Evolutionary conservation across 2,888 invertebrate genomes (phyloP).

Genomic region (Alcis repandata): DNA sequence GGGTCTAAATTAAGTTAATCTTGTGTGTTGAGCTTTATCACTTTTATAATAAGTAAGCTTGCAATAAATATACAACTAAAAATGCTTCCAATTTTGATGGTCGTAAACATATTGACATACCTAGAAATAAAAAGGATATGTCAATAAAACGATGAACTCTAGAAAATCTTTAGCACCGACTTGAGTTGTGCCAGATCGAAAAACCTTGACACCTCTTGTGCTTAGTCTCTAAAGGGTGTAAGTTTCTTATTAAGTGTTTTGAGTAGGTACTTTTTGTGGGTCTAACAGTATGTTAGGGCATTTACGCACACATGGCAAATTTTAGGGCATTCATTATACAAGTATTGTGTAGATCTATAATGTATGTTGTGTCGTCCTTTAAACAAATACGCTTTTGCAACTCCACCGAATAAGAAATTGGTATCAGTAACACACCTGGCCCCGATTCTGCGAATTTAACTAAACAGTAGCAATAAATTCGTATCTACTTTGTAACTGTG

Average conservation of each 20-base stretch:
- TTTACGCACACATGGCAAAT: constrained; percentile 35
- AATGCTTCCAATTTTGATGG: constrained; percentile 10
- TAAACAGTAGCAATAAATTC: constrained; percentile 25
- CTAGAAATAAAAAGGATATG: background rate
- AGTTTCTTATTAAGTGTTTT: constrained; percentile 19
- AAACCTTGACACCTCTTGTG: constrained; percentile 28
- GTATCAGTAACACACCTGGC: constrained; percentile 69
- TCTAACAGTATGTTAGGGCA: constrained; percentile 15
- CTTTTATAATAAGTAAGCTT: background rate
- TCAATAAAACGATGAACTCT: background rate
- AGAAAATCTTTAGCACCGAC: background rate
- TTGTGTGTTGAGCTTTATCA: background rate
- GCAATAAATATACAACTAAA: background rate
- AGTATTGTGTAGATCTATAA: constrained; percentile 49
- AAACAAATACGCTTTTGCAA: constrained; percentile 65
- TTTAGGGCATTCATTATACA: constrained; percentile 38
- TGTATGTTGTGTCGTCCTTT: constrained; percentile 82
- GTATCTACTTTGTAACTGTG: constrained; percentile 12
- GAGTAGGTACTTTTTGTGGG: constrained; percentile 30
- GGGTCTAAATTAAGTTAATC: background rate
- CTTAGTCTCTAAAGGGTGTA: constrained; percentile 30
- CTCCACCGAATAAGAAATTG: constrained; percentile 64
- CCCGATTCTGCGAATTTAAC: constrained; percentile 52
- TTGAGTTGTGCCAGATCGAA: constrained; percentile 27
- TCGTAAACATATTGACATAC: background rate